Conservation (phyloP, 2,113 vertebrate species). For the Coracopsis vasa region DNA sequence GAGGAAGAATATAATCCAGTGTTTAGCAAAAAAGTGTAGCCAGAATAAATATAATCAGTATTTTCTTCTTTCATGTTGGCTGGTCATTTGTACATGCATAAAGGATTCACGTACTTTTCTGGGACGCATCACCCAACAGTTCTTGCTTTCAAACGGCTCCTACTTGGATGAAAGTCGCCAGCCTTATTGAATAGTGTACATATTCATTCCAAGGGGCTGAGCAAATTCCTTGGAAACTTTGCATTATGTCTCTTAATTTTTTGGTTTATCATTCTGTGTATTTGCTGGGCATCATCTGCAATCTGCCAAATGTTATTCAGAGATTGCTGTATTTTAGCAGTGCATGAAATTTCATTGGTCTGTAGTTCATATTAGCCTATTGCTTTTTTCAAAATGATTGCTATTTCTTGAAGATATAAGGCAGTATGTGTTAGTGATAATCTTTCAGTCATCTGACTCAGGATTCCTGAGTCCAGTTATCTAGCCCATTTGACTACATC, state of each 20-base stretch:
- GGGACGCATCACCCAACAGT: background rate
- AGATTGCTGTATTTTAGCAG: background rate
- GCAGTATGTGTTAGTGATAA: background rate
- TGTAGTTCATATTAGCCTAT: background rate
- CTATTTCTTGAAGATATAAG: background rate
- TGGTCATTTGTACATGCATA: background rate
- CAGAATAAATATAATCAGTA: background rate
- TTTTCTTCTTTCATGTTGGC: background rate
- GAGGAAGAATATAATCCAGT: rapidly evolving
- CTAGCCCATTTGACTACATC: background rate
- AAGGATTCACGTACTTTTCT: background rate
- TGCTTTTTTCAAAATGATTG: background rate
- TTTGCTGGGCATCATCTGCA: background rate
- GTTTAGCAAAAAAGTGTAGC: background rate
- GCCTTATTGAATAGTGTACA: background rate
- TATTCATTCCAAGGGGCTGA: background rate
- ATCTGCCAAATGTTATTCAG: background rate
- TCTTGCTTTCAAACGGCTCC: background rate
- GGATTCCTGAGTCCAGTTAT: background rate
- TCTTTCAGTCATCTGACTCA: background rate
- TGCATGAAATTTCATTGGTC: background rate
- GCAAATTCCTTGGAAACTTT: background rate
- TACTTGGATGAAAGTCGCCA: background rate
- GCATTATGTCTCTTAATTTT: background rate
- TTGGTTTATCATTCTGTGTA: background rate